phyloP scores from a whole-genome alignment of 2,113 vertebrate genomes.

The Trinectes maculatus region DNA sequence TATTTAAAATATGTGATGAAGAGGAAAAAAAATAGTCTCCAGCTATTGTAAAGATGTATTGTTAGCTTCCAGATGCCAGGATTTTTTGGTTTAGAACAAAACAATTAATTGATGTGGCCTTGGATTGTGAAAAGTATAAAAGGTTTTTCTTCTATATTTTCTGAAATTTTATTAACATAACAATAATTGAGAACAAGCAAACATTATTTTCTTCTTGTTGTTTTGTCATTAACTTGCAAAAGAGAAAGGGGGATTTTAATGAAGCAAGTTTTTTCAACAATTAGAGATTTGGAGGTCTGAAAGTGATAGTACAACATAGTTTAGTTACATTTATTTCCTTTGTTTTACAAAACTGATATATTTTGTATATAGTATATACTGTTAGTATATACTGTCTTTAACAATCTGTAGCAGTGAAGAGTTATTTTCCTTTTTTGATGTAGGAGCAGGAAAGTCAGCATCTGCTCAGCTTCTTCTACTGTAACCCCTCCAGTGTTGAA shows the following conservation, averaged over 20 bases:
- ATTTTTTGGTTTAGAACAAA: neutral
- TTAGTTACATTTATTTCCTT: neutral
- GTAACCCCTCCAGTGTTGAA: slow-evolving; percentile 52
- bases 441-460: slow-evolving; percentile 51
- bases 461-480: slow-evolving; percentile 60
- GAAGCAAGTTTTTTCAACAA: neutral
- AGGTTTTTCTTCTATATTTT: neutral
- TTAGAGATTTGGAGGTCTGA: neutral
- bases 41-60: neutral
- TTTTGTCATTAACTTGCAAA: slow-evolving; percentile 22
- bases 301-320: neutral
- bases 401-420: slow-evolving; percentile 17
- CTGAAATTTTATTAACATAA: neutral
- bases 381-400: slow-evolving; percentile 15
- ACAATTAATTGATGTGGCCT: neutral
- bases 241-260: slow-evolving; percentile 6
- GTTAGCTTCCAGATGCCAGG: neutral
- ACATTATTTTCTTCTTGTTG: neutral
- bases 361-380: slow-evolving; percentile 18
- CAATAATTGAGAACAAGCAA: neutral
- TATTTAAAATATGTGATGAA: neutral
- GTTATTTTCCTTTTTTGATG: slow-evolving; percentile 31
- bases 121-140: neutral
- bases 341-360: neutral
- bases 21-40: neutral